These are phyloP conservation scores for Eufriesea mexicana DNA, from an alignment of 1,140 invertebrate genomes.

Conservation along the genomic window DNA sequence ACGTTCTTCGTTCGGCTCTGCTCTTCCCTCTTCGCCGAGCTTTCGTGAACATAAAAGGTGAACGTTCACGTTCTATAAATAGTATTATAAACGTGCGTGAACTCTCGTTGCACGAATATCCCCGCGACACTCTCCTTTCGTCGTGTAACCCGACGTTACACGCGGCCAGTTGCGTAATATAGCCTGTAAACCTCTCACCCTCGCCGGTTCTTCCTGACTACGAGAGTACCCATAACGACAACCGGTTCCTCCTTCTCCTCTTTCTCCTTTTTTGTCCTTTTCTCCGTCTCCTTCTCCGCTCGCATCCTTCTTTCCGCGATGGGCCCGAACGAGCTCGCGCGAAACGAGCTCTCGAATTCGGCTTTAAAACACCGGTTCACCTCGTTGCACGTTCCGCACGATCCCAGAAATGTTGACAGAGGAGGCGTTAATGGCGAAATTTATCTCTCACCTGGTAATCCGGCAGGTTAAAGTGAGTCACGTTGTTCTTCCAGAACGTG, in stretches of 20 bases:
- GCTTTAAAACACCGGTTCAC: neutral
- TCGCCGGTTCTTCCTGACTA: slow-evolving; percentile 63
- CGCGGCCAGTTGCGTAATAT: slow-evolving; percentile 57
- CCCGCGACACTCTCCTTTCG: slow-evolving; percentile 53
- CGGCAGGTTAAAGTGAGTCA: slow-evolving; percentile 23
- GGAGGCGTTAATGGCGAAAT: slow-evolving; percentile 34
- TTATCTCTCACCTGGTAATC: slow-evolving; percentile 29
- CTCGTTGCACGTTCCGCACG: neutral
- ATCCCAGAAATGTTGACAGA: slow-evolving; percentile 9
- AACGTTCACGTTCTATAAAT: slow-evolving; percentile 56
- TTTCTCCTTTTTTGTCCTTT: slow-evolving; percentile 28
- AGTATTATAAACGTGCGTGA: slow-evolving; percentile 50
- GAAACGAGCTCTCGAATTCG: slow-evolving; percentile 21
- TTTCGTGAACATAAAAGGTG: slow-evolving; percentile 27
- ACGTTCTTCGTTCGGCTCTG: slow-evolving; percentile 9
- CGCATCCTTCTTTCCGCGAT: slow-evolving; percentile 26
- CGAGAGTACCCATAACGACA: slow-evolving; percentile 50
- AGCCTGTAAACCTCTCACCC: slow-evolving; percentile 63
- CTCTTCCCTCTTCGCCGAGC: neutral
- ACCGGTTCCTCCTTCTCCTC: slow-evolving; percentile 57
- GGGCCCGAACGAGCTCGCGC: neutral
- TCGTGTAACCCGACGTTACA: slow-evolving; percentile 44
- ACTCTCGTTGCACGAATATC: slow-evolving; percentile 45
- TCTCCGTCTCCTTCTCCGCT: slow-evolving; percentile 13
- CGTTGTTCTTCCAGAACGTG: neutral